phyloP scores from a whole-genome alignment of 2,797 vertebrate species.

The Anolis apletophallus region DNA sequence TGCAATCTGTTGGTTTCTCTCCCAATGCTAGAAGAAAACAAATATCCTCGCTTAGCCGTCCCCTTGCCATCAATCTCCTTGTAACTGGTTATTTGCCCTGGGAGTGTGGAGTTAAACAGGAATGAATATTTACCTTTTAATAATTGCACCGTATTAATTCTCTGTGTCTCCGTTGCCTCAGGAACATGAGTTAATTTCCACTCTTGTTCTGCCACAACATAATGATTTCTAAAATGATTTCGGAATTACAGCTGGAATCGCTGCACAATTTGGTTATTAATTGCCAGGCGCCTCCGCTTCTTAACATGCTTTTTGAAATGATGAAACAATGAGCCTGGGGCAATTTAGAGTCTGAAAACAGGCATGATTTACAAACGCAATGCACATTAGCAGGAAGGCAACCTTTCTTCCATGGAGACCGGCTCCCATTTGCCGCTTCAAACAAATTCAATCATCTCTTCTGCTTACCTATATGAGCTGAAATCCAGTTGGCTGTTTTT shows the following conservation, averaged over 20 bases:
- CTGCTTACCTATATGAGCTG: not conserved
- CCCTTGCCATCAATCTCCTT: slow-evolving; percentile 7
- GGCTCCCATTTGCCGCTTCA: not conserved
- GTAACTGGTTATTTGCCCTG: slow-evolving; percentile 16
- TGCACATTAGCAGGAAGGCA: not conserved
- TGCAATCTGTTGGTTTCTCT: not conserved
- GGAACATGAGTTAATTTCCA: slow-evolving; percentile 37
- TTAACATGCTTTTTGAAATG: slow-evolving; percentile 26
- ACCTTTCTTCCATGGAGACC: not conserved
- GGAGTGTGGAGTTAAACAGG: not conserved
- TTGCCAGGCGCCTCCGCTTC: slow-evolving; percentile 10
- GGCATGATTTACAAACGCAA: slow-evolving; percentile 5
- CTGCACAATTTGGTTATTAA: slow-evolving; percentile 38
- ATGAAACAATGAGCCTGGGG: slow-evolving; percentile 38
- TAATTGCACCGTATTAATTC: slow-evolving; percentile 46
- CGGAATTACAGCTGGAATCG: slow-evolving; percentile 8
- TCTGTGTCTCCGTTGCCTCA: not conserved
- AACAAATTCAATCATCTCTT: not conserved
- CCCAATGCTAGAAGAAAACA: not conserved
- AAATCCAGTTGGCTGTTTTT: too few relatives aligned
- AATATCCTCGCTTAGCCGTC: not conserved
- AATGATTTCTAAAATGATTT: slow-evolving; percentile 44
- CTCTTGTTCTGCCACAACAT: slow-evolving; percentile 21
- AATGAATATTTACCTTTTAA: slow-evolving; percentile 45
- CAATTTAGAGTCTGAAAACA: not conserved